Conservation (phyloP, 2,113 vertebrate genomes). For the Maccullochella peelii region DNA sequence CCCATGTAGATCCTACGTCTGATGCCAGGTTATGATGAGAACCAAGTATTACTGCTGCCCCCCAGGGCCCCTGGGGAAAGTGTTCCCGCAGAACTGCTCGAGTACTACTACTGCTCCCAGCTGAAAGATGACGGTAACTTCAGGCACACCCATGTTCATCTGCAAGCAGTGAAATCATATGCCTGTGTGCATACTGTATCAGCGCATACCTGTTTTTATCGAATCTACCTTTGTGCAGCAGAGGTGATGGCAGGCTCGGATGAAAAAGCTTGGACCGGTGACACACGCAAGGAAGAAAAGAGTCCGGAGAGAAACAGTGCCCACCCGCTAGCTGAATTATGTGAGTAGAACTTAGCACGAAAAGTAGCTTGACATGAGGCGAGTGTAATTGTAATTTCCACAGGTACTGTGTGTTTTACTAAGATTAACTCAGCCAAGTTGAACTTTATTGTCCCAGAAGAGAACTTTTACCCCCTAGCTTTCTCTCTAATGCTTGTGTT, state of each 20-base stretch:
- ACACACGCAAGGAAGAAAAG: conserved; percentile 55
- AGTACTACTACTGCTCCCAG: conserved; percentile 78
- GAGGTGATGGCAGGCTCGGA: conserved; percentile 15
- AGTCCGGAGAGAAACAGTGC: conserved; percentile 11
- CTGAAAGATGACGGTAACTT: conserved; percentile 72
- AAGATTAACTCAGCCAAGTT: background rate
- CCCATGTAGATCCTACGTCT: conserved; percentile 84
- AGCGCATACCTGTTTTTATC: conserved; percentile 21
- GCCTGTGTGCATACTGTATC: background rate
- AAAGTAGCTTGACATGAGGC: background rate
- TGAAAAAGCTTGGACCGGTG: conserved; percentile 49
- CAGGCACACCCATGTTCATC: background rate
- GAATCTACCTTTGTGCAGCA: conserved; percentile 39
- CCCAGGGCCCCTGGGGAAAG: conserved; percentile 85
- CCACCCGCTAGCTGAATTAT: conserved; percentile 36
- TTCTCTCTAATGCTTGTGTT: background rate
- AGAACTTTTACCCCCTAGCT: background rate
- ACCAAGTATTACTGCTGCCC: conserved; percentile 87
- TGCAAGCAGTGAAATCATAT: background rate
- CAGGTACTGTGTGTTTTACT: background rate
- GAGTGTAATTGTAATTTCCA: background rate
- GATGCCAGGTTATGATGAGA: conserved; percentile 84
- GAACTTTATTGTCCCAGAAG: background rate
- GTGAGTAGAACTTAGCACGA: conserved; percentile 37
- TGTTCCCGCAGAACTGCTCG: conserved; percentile 88